phyloP scores from a whole-genome alignment of 1,140 invertebrate genomes.

The Archivesica marissinica region DNA sequence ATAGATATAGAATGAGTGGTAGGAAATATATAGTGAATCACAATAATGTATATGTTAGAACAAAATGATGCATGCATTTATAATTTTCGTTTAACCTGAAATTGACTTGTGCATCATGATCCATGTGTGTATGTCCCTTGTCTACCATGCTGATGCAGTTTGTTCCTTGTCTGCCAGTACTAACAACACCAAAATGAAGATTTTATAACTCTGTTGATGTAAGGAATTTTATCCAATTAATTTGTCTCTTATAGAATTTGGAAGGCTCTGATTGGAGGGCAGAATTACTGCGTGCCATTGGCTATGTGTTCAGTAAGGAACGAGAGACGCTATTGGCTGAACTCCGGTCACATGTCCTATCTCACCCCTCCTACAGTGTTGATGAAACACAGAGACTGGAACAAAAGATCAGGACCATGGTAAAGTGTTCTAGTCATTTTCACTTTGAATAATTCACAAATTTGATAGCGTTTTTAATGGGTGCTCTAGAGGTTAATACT shows the following conservation, averaged over 20 bases:
- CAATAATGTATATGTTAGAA: no score
- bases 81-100: no score
- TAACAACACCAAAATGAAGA: not conserved
- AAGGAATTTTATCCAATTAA: not conserved
- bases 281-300: constrained; percentile 76
- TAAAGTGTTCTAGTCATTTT: constrained; percentile 34
- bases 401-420: constrained; percentile 73
- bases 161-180: no score
- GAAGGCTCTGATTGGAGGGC: constrained; percentile 78
- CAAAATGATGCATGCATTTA: no score
- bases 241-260: constrained; percentile 58
- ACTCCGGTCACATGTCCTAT: constrained; percentile 71
- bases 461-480: not conserved
- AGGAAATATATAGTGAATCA: no score
- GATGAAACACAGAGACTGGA: constrained; percentile 73
- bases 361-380: constrained; percentile 59
- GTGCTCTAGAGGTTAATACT: not conserved
- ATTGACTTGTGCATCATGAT: no score
- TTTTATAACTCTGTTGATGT: not conserved
- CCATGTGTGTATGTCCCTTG: no score
- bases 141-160: no score
- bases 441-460: not conserved
- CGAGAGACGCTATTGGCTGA: constrained; percentile 74
- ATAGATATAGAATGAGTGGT: no score
- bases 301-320: constrained; percentile 76